phyloP scores from a whole-genome alignment of 2,888 invertebrate genomes.

The Gandaritis pyraliata region DNA sequence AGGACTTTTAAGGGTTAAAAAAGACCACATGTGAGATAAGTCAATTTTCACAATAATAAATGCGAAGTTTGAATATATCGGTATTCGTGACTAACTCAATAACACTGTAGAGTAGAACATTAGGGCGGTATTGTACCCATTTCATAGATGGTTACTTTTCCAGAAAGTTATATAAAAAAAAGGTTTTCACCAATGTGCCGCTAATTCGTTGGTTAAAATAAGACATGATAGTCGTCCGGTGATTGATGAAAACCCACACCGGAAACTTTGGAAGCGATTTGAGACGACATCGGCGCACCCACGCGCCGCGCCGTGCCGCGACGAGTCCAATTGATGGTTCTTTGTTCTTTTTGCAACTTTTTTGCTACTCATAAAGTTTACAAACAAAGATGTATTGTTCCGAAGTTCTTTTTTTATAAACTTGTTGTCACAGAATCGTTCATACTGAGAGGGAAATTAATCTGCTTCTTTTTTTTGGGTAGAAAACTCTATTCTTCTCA shows the following conservation, averaged over 20 bases:
- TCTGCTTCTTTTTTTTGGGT: not conserved
- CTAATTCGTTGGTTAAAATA: not conserved
- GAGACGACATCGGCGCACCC: constrained; percentile 18
- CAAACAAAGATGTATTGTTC: constrained; percentile 3
- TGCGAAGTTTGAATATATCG: too few relatives aligned
- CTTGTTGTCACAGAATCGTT: not conserved
- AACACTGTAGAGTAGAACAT: too few relatives aligned
- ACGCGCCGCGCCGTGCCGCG: not conserved
- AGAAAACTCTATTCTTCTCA: too few relatives aligned
- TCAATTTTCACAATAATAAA: too few relatives aligned
- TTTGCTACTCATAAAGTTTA: constrained; percentile 8
- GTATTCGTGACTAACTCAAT: too few relatives aligned
- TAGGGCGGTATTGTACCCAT: too few relatives aligned
- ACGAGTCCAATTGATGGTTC: constrained; percentile 14
- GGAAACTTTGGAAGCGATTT: constrained; percentile 11
- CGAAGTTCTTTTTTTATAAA: not conserved
- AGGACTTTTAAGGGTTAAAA: too few relatives aligned
- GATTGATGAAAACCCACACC: constrained; percentile 13
- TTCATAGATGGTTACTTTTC: too few relatives aligned
- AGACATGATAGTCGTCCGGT: constrained; percentile 4
- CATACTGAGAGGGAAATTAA: not conserved
- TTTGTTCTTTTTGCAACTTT: constrained; percentile 8
- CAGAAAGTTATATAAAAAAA: too few relatives aligned
- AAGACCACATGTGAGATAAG: too few relatives aligned
- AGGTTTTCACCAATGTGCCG: too few relatives aligned